Percentiles rank a stretch among this genome's conserved stretches.
Conservation (phyloP, 2,888 invertebrate genomes). For the Netelia melanura region DNA sequence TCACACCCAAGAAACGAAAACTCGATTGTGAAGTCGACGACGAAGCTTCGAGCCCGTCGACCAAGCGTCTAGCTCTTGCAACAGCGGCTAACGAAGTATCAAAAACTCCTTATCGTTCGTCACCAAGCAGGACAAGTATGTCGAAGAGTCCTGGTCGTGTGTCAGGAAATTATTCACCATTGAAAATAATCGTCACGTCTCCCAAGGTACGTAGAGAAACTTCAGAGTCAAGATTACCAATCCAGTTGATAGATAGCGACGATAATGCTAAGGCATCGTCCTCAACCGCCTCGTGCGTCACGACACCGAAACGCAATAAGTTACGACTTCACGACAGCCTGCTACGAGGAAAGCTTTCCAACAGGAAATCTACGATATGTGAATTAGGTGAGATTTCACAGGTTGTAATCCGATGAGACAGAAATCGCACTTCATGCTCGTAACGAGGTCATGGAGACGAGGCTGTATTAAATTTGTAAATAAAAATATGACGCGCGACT, state of each 20-base stretch:
- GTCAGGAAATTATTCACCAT: conserved; percentile 78
- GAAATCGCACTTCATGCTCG: neutral
- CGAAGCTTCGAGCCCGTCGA: neutral
- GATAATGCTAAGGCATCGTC: conserved; percentile 29
- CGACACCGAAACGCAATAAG: conserved; percentile 64
- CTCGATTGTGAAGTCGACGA: conserved; percentile 20
- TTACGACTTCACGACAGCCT: conserved; percentile 68
- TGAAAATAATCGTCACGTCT: conserved; percentile 79
- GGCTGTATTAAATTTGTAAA: conserved; percentile 6
- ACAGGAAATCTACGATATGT: conserved; percentile 38
- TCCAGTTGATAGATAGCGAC: conserved; percentile 37
- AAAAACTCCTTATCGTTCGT: conserved; percentile 68
- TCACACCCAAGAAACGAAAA: conserved; percentile 76
- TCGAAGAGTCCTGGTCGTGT: conserved; percentile 75
- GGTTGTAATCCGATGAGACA: conserved; percentile 46
- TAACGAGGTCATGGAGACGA: neutral
- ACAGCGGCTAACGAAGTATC: conserved; percentile 41
- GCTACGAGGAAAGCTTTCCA: conserved; percentile 61
- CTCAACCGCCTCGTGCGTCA: conserved; percentile 40
- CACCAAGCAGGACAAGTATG: conserved; percentile 67
- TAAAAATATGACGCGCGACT: conserved; percentile 47
- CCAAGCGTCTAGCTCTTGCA: conserved; percentile 63
- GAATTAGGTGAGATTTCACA: conserved; percentile 67
- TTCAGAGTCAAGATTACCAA: conserved; percentile 44
- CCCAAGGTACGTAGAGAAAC: conserved; percentile 74